Evolutionary conservation across 2,888 invertebrate genomes (phyloP), one percentile per base, ranked within the genome.

Genomic region (Amorpha juglandis): DNA sequence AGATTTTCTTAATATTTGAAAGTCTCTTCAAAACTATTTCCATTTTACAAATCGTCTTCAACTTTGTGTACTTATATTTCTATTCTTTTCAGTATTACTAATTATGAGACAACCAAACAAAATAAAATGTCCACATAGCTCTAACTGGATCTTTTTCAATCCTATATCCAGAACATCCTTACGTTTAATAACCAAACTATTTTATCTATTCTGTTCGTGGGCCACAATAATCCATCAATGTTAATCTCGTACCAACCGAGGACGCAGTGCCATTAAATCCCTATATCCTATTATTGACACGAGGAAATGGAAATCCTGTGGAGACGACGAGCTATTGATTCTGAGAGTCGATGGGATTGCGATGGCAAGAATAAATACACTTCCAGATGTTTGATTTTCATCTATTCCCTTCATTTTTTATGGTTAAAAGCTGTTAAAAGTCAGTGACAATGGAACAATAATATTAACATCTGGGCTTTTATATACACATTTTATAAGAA

Each of bases 271-370:
- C 71, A 73, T 73, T 72, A 70, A 64, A 67, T 67, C 64, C 67
- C 68, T 58, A 33, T 65, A 48, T 64, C 63, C 63, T 67, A 68
- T 63, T 67, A 69, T 74, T 75, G 73, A 68, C 68, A 68, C 65
- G 67, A 70, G 74, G 76, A 75, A 78, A 77, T 72, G 68, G 68
- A 71, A 78, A 58, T 58, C 66, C 68, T 71, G 69, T 66, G 71
- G 72, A 71, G 73, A 69, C 71, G 73, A 66, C 70, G 66, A 64
- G 66, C 69, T 76, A 80, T 81, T 76, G 81, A 78, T 77, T 77
- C 67, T 64, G 62, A 38, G 64, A 67, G 38, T 50, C 62, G 64
- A 69, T 55, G 53, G 53, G 64, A 63, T 66, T 42, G 52, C 42
- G 58, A n/a, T 6, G 55, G 16, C 33, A 12, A 42, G 58, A 42